phyloP scores from a whole-genome alignment of 2,797 vertebrate species.

The Halcyon chelicuti region DNA sequence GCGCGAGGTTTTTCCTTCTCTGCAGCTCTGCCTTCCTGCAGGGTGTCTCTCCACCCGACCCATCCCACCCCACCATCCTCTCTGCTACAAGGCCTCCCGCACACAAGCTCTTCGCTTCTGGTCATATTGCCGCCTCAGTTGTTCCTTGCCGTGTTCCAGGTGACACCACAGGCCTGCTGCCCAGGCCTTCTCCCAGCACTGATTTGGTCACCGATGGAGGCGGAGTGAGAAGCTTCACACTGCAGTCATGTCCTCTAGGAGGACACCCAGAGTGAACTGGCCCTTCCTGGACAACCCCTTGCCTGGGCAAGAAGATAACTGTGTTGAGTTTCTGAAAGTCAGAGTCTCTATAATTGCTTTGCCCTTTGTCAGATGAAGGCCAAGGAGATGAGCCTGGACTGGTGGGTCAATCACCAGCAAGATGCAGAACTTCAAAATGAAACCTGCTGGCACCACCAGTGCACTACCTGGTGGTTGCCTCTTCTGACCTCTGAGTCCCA shows the following conservation, averaged over 20 bases:
- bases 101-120: background rate
- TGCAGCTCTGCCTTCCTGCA: background rate
- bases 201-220: background rate
- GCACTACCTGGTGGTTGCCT: rapidly evolving
- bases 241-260: background rate
- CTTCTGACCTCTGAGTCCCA: background rate
- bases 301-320: background rate
- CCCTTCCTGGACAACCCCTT: background rate
- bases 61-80: background rate
- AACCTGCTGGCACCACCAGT: background rate
- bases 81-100: background rate
- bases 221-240: background rate
- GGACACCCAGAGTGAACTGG: background rate
- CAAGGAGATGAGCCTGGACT: background rate
- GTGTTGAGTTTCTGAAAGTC: background rate
- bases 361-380: background rate
- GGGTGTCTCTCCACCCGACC: background rate
- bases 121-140: background rate
- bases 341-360: background rate
- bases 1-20: background rate
- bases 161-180: rapidly evolving
- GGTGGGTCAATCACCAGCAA: background rate
- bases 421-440: background rate
- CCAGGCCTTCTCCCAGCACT: background rate
- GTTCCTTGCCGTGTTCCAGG: background rate